Conservation (phyloP, 2,797 vertebrate species). For the Picus viridis region DNA sequence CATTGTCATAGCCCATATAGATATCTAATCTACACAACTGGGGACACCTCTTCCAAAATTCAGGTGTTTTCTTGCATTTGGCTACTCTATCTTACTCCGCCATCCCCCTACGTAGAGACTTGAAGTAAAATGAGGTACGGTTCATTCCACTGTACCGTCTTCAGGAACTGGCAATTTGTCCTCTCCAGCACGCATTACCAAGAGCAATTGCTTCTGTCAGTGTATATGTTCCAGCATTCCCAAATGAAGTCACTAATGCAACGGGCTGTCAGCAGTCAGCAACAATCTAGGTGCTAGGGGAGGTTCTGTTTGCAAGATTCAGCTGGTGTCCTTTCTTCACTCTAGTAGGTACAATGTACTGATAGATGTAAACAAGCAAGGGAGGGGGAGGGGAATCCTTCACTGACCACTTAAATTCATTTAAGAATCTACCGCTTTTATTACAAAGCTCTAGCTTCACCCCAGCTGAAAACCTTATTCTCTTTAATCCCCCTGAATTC, state of each 20-base stretch:
- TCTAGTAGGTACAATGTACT: not conserved
- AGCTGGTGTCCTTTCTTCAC: not conserved
- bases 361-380: not conserved
- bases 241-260: not conserved
- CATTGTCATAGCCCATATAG: not conserved
- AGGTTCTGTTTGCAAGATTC: not conserved
- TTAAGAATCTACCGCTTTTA: not conserved
- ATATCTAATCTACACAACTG: not conserved
- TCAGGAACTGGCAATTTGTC: not conserved
- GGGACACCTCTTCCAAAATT: not conserved
- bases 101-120: not conserved
- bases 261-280: not conserved
- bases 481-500: not conserved
- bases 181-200: not conserved
- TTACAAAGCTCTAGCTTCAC: not conserved
- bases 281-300: not conserved
- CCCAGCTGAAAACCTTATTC: not conserved
- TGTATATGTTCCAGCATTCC: not conserved
- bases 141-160: not conserved
- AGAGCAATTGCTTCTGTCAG: not conserved
- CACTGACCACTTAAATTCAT: not conserved
- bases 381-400: not conserved
- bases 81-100: not conserved
- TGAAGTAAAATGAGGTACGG: not conserved
- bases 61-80: not conserved